A percentile compares a stretch with the other conserved stretches of the same genome.
Evolutionary conservation across 53 echinoderm and acorn worm species (phyloP).

Genomic region (Astropecten irregularis): DNA sequence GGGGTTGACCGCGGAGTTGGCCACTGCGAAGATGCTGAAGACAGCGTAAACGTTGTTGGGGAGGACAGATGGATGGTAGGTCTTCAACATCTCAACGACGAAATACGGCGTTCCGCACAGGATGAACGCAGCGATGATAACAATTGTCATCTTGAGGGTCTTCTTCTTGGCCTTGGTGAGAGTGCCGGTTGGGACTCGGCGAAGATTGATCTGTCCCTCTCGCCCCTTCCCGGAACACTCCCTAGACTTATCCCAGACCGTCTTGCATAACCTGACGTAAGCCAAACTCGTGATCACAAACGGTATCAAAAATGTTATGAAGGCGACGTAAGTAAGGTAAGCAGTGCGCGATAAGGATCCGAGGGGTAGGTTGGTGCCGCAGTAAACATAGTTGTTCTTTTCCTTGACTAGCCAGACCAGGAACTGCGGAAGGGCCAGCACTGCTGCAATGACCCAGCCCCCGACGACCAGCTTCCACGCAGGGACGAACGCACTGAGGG

Average conservation of each 20-base stretch:
- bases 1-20: constrained; percentile 88
- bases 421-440: constrained; percentile 79
- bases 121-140: constrained; percentile 86
- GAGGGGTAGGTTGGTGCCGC: constrained; percentile 66
- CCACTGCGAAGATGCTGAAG: constrained; percentile 85
- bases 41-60: constrained; percentile 71
- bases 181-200: constrained; percentile 37
- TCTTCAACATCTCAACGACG: constrained; percentile 72
- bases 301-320: constrained; percentile 81
- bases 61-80: constrained; percentile 7
- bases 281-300: constrained; percentile 82
- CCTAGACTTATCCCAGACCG: constrained; percentile 69
- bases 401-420: constrained; percentile 68
- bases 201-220: constrained; percentile 35
- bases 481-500: constrained; percentile 72
- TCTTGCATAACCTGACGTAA: constrained; percentile 79
- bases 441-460: constrained; percentile 69
- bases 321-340: constrained; percentile 78
- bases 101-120: constrained; percentile 90
- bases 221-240: constrained; percentile 55
- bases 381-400: constrained; percentile 3
- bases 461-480: constrained; percentile 46
- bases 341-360: constrained; percentile 40
- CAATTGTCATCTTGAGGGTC: constrained; percentile 93
- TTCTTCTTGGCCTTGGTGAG: constrained; percentile 66